These are phyloP conservation scores for Chaenodraco wilsoni DNA, from an alignment of 2,797 vertebrate species.

Conservation along the genomic window DNA sequence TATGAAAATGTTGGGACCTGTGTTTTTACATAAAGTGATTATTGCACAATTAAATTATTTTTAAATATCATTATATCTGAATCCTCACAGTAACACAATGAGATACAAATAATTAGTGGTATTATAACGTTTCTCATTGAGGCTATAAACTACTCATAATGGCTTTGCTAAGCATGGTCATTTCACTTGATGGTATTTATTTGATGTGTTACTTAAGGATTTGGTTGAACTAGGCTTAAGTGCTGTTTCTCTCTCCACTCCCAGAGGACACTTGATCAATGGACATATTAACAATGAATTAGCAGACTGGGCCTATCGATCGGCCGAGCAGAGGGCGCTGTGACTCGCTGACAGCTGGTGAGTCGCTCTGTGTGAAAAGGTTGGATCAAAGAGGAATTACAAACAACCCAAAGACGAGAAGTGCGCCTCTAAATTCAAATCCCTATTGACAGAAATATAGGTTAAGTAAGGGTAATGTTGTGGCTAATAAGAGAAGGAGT, in stretches of 20 bases:
- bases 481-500: not conserved
- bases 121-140: constrained; percentile 2
- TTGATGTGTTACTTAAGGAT: constrained; percentile 30
- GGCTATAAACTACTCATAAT: constrained; percentile 10
- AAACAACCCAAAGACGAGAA: constrained; percentile 29
- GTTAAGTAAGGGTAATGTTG: not conserved
- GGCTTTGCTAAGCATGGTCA: not conserved
- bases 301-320: constrained; percentile 76
- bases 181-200: constrained; percentile 28
- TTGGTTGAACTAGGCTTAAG: constrained; percentile 47
- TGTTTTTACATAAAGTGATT: too few relatives aligned
- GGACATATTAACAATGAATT: constrained; percentile 83
- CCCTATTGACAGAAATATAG: not conserved
- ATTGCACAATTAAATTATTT: not conserved
- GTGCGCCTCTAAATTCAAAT: constrained; percentile 32
- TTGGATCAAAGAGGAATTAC: constrained; percentile 62
- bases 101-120: not conserved
- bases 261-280: constrained; percentile 77
- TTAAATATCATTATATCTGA: not conserved
- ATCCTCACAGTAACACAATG: not conserved
- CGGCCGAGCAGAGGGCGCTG: constrained; percentile 73
- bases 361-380: constrained; percentile 58
- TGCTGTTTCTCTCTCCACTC: constrained; percentile 50
- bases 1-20: too few relatives aligned
- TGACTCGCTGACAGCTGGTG: constrained; percentile 74